These are phyloP conservation scores for Caracal caracal DNA, from an alignment of 2,113 vertebrate genomes.

Conservation along the genomic window DNA sequence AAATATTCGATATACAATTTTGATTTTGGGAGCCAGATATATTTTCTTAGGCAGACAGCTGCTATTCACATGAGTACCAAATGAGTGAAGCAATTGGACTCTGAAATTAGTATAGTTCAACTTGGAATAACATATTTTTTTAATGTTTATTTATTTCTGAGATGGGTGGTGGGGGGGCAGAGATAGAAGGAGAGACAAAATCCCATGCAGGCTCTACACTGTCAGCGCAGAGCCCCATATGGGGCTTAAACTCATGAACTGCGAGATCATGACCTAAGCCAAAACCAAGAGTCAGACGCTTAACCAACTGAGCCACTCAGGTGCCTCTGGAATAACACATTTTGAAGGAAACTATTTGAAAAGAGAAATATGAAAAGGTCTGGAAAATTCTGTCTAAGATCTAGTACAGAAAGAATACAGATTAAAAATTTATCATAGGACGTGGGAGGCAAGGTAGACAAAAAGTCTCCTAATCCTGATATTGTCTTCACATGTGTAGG, in stretches of 20 bases:
- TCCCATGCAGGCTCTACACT: too few species aligned
- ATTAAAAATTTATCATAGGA: background rate
- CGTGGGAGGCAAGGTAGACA: background rate
- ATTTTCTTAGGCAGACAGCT: background rate
- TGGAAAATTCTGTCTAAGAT: background rate
- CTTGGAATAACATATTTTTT: background rate
- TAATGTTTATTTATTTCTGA: too few species aligned
- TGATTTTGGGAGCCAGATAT: background rate
- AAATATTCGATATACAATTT: background rate
- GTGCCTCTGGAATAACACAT: background rate
- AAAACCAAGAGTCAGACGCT: too few species aligned
- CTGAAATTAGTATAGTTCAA: background rate
- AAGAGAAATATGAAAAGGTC: background rate
- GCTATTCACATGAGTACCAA: background rate
- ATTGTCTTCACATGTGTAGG: background rate
- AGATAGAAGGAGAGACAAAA: too few species aligned
- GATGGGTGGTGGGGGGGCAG: too few species aligned
- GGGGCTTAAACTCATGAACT: too few species aligned
- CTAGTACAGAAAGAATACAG: background rate
- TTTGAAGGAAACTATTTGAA: background rate
- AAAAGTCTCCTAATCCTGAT: background rate
- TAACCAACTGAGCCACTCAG: too few species aligned
- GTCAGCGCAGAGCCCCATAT: too few species aligned
- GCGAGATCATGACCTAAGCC: too few species aligned
- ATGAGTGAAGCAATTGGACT: background rate